These are phyloP conservation scores for Carollia perspicillata DNA, from an alignment of 2,113 vertebrate species.

Conservation along the genomic window DNA sequence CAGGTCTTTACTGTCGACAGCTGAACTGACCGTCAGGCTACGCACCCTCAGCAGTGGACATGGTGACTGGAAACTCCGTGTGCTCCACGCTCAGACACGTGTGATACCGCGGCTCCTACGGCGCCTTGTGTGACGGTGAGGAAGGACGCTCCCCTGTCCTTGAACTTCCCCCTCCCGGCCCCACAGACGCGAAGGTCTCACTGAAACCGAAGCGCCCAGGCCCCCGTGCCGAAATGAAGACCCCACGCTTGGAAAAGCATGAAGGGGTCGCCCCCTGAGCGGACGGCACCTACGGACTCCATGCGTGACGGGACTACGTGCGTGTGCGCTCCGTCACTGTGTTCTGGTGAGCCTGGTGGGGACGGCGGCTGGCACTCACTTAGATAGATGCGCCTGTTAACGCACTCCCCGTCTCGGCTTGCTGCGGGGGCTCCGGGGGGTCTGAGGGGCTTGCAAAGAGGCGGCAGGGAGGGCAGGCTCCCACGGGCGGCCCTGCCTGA, in stretches of 20 bases:
- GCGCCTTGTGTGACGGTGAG: neutral
- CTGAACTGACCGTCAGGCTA: neutral
- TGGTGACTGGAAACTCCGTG: neutral
- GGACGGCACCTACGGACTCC: conserved; percentile 73
- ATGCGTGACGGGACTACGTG: conserved; percentile 61
- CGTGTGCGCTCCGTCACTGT: conserved; percentile 68
- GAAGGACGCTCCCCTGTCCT: neutral
- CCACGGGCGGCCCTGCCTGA: fast-evolving
- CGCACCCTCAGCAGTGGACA: neutral
- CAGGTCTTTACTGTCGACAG: neutral
- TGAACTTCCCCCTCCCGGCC: neutral
- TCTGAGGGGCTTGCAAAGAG: neutral
- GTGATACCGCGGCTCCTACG: neutral
- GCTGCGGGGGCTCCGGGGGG: neutral
- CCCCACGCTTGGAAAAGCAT: neutral
- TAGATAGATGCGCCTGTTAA: conserved; percentile 69
- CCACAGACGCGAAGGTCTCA: neutral
- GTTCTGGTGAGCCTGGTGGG: conserved; percentile 60
- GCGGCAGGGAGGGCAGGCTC: neutral
- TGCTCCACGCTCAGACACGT: neutral
- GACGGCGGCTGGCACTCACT: conserved; percentile 60
- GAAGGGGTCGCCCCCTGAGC: conserved; percentile 48
- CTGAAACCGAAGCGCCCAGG: neutral
- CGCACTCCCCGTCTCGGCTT: conserved; percentile 69
- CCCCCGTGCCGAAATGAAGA: conserved; percentile 12